These are phyloP conservation scores for Panthera leo DNA, from an alignment of 2,113 vertebrate species.

Conservation along the genomic window DNA sequence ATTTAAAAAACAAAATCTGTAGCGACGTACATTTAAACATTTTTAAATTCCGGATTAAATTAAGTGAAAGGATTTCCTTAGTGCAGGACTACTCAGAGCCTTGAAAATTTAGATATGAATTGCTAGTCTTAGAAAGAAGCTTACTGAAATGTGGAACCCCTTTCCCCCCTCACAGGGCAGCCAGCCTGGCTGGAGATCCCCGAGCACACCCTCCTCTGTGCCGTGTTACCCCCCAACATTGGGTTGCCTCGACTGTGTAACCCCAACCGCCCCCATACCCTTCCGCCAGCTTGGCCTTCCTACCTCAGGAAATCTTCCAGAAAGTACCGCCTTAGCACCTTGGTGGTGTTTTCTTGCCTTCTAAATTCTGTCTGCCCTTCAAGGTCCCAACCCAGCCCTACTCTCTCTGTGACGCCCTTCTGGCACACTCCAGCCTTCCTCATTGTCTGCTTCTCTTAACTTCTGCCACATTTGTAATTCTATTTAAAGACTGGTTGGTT, in stretches of 20 bases:
- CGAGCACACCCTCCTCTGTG: too few relatives aligned
- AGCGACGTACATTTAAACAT: background rate
- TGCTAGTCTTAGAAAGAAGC: background rate
- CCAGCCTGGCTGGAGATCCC: background rate
- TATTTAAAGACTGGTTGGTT: background rate
- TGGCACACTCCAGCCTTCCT: background rate
- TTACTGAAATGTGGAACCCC: background rate
- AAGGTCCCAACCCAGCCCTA: background rate
- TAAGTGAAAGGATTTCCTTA: background rate
- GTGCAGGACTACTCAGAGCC: background rate
- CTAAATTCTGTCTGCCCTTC: background rate
- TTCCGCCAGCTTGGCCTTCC: background rate
- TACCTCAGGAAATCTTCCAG: background rate
- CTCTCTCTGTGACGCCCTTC: background rate
- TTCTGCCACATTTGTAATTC: background rate
- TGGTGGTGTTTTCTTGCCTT: background rate
- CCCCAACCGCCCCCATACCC: accelerated
- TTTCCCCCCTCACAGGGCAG: accelerated
- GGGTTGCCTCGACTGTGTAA: background rate
- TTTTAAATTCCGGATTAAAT: background rate
- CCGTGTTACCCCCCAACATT: background rate
- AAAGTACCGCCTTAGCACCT: accelerated
- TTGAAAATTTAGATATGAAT: background rate
- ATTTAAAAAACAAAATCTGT: background rate
- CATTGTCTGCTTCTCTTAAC: background rate